Evolutionary conservation across 1,140 invertebrate species (phyloP), one percentile per base, ranked within the genome.

Genomic region (Pachyrhynchus sulphureomaculatus): DNA sequence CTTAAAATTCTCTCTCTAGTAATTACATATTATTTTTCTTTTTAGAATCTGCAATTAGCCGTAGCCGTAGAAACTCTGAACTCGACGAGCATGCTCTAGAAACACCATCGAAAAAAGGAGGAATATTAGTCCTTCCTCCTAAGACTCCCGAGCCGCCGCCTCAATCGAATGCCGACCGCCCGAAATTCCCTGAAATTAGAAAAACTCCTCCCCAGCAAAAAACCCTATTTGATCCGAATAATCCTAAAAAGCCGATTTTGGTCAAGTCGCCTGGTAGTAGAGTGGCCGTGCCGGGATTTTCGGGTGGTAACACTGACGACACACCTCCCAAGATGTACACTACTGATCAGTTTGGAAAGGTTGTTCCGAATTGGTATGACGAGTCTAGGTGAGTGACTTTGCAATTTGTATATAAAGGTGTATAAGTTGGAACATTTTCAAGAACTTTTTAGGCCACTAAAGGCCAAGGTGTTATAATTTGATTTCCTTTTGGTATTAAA

Each of bases 161-260:
- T 13, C 37, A 54, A 17, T 18, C 47, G 8, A 45, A 55, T 20
- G 5, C 24, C 23, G 61, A 66, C 21, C 20, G 57, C 18, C 64
- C 41, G 9, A 63, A 61, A 62, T 66, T 47, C 51, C 61, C 65
- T 12, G 52, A 69, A 33, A 65, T 71, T 17, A 47, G 37, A 37
- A 45, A 62, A 26, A 32, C 26, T 47, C 65, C 70, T 4, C 56
- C 69, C 36, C 75, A 75, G 49, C 80, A 81, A 64, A 81, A 80
- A 68, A 82, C 78, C 5, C 68, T 88, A 12, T 88, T 83, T 71
- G 84, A 88, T 75, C 86, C 84, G 2, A 85, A 86, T 64, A 88
- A 88, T 77, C 87, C 87, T 1, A 80, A 80, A 62, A 87, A 85
- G 75, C 86, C 86, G 13, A 87, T 88, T 57, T 78, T 87, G 64